Base-by-base conservation (phyloP, 2,113 vertebrate genomes). In the Larimichthys polyactis region DNA sequence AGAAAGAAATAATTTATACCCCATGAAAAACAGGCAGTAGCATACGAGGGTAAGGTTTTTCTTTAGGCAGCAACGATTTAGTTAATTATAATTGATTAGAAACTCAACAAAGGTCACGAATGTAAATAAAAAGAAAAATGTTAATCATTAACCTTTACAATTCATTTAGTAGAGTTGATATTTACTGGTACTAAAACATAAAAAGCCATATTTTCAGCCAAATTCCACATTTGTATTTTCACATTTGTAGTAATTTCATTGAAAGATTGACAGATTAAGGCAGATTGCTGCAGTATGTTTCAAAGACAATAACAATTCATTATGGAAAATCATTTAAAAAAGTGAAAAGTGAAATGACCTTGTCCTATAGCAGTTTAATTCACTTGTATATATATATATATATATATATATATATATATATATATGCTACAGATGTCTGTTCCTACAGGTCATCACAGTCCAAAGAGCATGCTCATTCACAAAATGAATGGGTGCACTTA, bases 401-500 rank as follows among this genome's bases (percentile, higher is more conserved):
- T 27, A 27, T 27, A 27, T 27, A 29, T 29, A 29, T 29, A 24
- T 70, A 5, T 32, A 32, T 32, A 3, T 32, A 4, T 32, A 36
- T 8, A 9, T 40, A 19, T 14, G 51, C 22, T 40, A 14, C 16
- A 46, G 15, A 22, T 43, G 17, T 22, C 44, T 27, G 22, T 6
- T 24, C 11, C 22, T 65, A 9, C 40, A 71, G 40, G 78, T 69
- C 57, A 69, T 29, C 57, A 46, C 14, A 32, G 57, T 76, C 52
- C 46, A 74, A 29, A 71, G 60, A 75, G 62, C 58, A 46, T 11
- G 22, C n/a, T 63, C 20, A 75, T 74, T 81, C 67, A 79, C 52
- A 79, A 48, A 84, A 82, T 75, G 17, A 91, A 78, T 77, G 66
- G 57, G 44, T 51, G 55, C 72, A 78, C 70, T 86, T 58, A 49